Percentiles rank a stretch among this genome's conserved stretches.
Conservation (phyloP, 2,888 invertebrate genomes). For the Salpingus planirostris region DNA sequence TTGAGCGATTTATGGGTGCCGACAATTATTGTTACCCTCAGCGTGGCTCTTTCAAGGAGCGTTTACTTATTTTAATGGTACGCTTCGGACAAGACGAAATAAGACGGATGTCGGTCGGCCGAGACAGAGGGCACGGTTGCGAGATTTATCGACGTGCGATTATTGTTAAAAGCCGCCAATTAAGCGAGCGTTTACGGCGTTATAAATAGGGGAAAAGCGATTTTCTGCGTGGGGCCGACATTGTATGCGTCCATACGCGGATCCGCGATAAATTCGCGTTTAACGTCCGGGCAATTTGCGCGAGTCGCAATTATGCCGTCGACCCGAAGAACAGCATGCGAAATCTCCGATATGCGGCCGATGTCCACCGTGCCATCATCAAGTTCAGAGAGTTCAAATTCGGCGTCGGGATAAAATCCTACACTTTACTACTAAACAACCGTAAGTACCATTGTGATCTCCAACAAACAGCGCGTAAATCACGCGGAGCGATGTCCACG, state of each 20-base stretch:
- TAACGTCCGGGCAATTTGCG: no score
- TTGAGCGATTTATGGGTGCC: slow-evolving; percentile 21
- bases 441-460: slow-evolving; percentile 15
- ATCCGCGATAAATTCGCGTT: no score
- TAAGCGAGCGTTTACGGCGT: background rate
- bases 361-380: no score
- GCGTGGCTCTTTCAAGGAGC: slow-evolving; percentile 18
- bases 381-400: no score
- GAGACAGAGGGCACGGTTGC: no score
- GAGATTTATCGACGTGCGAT: background rate
- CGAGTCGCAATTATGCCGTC: no score
- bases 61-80: slow-evolving; percentile 14
- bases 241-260: no score
- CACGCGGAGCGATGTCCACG: slow-evolving; percentile 8
- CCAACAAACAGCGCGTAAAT: slow-evolving; percentile 14
- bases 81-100: background rate
- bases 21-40: slow-evolving; percentile 16
- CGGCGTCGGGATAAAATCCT: slow-evolving; percentile 10
- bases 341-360: no score
- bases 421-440: slow-evolving; percentile 13
- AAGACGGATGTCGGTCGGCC: background rate
- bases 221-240: no score
- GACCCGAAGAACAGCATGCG: no score
- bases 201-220: no score
- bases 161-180: background rate